A percentile compares a stretch with the other conserved stretches of the same genome.
Evolutionary conservation across 2,888 invertebrate genomes (phyloP).

Genomic region (Cetonia aurata): DNA sequence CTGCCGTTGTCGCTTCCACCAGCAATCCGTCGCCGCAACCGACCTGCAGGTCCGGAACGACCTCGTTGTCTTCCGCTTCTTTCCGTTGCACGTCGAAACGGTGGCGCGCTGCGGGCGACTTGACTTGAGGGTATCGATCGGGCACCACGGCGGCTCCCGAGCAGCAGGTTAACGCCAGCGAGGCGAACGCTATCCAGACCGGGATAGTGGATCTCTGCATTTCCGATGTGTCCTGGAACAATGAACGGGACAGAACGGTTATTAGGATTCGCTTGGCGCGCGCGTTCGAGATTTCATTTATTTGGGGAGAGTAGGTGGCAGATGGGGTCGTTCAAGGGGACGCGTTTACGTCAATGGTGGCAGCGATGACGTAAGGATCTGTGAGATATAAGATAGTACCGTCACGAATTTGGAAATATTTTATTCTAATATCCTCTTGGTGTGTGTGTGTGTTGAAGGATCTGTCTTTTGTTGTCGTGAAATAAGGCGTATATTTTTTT

Average conservation of each 20-base stretch:
- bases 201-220: conserved; percentile 48
- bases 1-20: conserved; percentile 26
- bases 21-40: conserved; percentile 44
- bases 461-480: too few species aligned
- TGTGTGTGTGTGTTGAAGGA: too few species aligned
- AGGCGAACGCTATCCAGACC: conserved; percentile 46
- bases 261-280: conserved; percentile 14
- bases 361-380: neutral
- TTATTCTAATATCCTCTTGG: too few species aligned
- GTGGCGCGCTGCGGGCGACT: conserved; percentile 24
- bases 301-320: too few species aligned
- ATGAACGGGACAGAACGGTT: conserved; percentile 29
- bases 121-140: conserved; percentile 53
- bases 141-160: conserved; percentile 45
- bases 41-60: conserved; percentile 46
- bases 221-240: conserved; percentile 56
- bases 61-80: conserved; percentile 28
- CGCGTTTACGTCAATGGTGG: conserved; percentile 1
- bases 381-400: too few species aligned
- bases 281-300: too few species aligned
- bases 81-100: conserved; percentile 35
- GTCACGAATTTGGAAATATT: too few species aligned
- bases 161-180: conserved; percentile 10
- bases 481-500: too few species aligned
- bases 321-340: neutral